Conservation (phyloP, 2,113 vertebrate species). For the Rhabdomys dilectus region DNA sequence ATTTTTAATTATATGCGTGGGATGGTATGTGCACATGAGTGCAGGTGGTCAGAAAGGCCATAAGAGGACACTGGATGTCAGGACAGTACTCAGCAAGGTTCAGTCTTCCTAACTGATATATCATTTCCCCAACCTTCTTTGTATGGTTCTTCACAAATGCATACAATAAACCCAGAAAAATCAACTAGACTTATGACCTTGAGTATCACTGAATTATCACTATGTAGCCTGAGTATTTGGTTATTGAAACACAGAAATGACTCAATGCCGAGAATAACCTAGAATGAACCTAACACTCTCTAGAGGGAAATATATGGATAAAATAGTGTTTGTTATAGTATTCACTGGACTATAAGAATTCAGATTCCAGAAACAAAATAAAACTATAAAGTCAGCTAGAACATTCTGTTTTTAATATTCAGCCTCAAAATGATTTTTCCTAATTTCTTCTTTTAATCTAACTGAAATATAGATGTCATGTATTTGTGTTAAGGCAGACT, state of each 20-base stretch:
- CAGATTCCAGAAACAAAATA: constrained; percentile 24
- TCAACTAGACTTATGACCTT: background rate
- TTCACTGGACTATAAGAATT: constrained; percentile 31
- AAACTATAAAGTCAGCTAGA: background rate
- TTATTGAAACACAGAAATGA: constrained; percentile 35
- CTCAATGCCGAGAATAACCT: background rate
- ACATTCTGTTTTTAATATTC: constrained; percentile 38
- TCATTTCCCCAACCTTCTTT: background rate
- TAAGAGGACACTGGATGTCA: background rate
- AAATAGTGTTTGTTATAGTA: background rate
- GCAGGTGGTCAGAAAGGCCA: no score
- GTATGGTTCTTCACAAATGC: constrained; percentile 19
- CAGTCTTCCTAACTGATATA: background rate
- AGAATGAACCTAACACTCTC: background rate
- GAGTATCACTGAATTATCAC: background rate
- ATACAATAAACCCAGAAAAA: background rate
- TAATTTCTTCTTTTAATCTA: constrained; percentile 32
- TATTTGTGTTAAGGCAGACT: constrained; percentile 62
- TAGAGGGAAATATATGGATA: background rate
- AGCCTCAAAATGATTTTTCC: constrained; percentile 44
- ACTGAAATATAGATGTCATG: constrained; percentile 26
- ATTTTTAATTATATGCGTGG: background rate
- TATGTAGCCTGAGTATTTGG: background rate
- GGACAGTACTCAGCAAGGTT: background rate
- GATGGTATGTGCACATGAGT: background rate